These are phyloP conservation scores for Halcyon leucocephala DNA, from an alignment of 2,797 vertebrate genomes.

Conservation along the genomic window DNA sequence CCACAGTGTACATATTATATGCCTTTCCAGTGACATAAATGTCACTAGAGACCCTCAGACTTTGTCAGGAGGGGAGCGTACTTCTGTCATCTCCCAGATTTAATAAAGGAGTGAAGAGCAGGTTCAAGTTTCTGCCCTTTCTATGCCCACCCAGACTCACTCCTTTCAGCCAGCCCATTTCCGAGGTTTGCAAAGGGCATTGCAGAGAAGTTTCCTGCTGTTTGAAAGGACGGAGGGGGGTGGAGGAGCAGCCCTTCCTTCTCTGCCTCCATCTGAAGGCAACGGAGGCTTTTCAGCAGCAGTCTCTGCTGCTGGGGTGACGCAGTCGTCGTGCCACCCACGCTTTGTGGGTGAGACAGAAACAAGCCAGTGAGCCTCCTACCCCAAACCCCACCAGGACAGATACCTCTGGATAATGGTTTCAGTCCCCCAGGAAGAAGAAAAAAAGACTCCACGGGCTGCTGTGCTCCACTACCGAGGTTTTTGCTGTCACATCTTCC, in stretches of 20 bases:
- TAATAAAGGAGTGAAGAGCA: conserved; percentile 3
- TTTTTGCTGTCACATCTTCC: not conserved
- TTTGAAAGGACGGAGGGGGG: not conserved
- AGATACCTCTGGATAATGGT: not conserved
- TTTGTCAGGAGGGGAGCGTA: conserved; percentile 42
- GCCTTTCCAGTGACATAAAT: conserved; percentile 74
- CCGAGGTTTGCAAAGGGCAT: not conserved
- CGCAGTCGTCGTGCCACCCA: accelerated
- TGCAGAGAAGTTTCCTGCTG: not conserved
- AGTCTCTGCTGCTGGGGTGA: not conserved
- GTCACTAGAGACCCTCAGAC: conserved; percentile 48
- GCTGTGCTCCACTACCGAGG: not conserved
- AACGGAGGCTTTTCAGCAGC: not conserved
- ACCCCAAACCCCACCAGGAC: accelerated
- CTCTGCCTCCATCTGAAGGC: accelerated
- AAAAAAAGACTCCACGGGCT: not conserved
- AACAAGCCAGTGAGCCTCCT: not conserved
- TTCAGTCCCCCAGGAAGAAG: not conserved
- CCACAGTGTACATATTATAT: conserved; percentile 68
- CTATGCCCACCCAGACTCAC: not conserved
- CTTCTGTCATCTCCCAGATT: not conserved
- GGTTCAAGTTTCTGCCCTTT: not conserved
- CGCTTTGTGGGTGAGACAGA: not conserved
- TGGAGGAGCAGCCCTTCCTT: not conserved
- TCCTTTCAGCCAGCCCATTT: not conserved